Base-by-base conservation (phyloP, 2,113 vertebrate genomes). In the Zapornia atra region DNA sequence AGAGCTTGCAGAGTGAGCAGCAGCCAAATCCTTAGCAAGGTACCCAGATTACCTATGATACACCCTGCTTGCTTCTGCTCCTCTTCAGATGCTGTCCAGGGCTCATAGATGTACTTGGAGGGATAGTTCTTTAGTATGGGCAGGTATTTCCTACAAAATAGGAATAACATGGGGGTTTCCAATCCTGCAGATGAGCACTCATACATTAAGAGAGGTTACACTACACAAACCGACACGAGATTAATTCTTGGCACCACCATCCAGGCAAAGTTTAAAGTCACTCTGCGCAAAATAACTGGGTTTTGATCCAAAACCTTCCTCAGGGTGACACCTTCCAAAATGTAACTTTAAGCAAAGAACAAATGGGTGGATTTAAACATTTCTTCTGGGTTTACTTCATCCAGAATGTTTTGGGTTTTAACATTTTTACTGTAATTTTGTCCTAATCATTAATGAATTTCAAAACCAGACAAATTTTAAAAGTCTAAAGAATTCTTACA, bases 101-200 rank as follows among this genome's bases (percentile, higher is more conserved):
- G 97, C 81, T 97, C 97, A 0, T 97, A 97, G 84, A 97, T 98
- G 57, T 98, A 97, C 79, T 97, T 97, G 33, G 96, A 95, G 21
- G 95, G 86, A 66, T 98, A 97, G 69, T 98, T 96, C 81, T 94
- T 97, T 26, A 98, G 86, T 25, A 97, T 5, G 26, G 96, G 97
- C 61, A 98, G 78, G 18, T 97, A 98, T 50, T 98, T 98, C 92
- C 97, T 98, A 76, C 33, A 92, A 79, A 83, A 82, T 18, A 88
- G 33, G 38, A 54, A 48, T 14, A 77, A 83, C 7, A 42, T 1
- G 9, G 20, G 26, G 5, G 10, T 29, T 69, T 66, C 44, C 15
- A 69, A 83, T 19, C 19, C 71, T 70, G 46, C 33, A 86, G 56
- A 26, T 18, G 90, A 80, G 88, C 34, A n/a, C 4, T 59, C 11